These are phyloP conservation scores for Chamaetylas fuelleborni DNA, from an alignment of 2,113 vertebrate genomes.

Conservation along the genomic window DNA sequence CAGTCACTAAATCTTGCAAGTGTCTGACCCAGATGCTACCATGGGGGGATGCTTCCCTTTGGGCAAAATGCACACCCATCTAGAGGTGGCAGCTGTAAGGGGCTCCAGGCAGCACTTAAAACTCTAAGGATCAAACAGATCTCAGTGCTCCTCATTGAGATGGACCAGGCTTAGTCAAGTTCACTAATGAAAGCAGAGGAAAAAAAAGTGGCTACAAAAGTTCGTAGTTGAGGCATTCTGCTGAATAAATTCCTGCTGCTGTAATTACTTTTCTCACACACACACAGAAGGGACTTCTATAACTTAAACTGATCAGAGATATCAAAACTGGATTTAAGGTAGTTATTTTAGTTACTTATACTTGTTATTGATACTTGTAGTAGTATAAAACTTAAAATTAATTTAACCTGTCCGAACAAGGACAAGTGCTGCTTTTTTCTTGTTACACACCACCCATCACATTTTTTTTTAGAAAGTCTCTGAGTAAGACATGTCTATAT, in stretches of 20 bases:
- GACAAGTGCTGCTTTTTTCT: not conserved
- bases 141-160: accelerated
- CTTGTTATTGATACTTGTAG: not conserved
- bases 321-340: not conserved
- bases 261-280: not conserved
- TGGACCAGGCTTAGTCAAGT: not conserved
- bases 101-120: not conserved
- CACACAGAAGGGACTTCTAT: not conserved
- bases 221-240: not conserved
- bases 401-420: not conserved
- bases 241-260: not conserved
- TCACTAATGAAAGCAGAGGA: not conserved
- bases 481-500: not conserved
- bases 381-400: not conserved
- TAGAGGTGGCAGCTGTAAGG: not conserved
- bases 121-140: not conserved
- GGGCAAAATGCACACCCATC: not conserved
- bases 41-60: not conserved
- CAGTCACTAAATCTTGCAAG: not conserved
- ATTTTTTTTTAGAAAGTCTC: not conserved
- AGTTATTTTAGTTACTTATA: not conserved
- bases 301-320: not conserved
- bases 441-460: not conserved
- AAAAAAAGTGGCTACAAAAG: not conserved
- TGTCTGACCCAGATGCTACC: not conserved